Evolutionary conservation across 1,140 invertebrate genomes (phyloP).

Genomic region (Chironomus striatipennis): DNA sequence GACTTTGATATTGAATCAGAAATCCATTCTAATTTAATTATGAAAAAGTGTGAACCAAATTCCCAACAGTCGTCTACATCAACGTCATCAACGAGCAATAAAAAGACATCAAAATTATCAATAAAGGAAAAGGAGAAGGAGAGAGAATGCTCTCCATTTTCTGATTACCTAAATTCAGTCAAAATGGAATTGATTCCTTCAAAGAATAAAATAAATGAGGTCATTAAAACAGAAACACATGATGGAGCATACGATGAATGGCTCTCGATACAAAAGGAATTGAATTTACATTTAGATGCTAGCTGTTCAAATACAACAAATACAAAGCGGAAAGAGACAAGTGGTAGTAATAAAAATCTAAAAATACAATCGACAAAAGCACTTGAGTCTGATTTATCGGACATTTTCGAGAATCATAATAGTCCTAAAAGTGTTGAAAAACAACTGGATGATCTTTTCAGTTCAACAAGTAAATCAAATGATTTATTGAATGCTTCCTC

Average conservation of each 20-base stretch:
- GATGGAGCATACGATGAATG: conserved; percentile 59
- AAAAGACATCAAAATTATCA: conserved; percentile 23
- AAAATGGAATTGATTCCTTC: conserved; percentile 3
- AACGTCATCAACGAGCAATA: conserved; percentile 17
- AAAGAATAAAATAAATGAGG: conserved; percentile 10
- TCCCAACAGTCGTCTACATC: background rate
- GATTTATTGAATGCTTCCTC: conserved; percentile 2
- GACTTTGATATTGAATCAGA: conserved; percentile 40
- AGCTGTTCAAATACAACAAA: background rate
- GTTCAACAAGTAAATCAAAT: conserved; percentile 18
- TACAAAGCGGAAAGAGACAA: background rate
- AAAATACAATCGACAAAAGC: background rate
- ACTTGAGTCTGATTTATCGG: conserved; percentile 9
- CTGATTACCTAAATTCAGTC: background rate
- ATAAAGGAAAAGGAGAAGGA: conserved; percentile 28
- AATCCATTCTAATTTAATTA: conserved; percentile 36
- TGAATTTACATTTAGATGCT: conserved; percentile 35
- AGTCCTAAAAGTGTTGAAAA: conserved; percentile 16
- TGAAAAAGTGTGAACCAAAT: conserved; percentile 37
- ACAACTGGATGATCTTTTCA: conserved; percentile 6
- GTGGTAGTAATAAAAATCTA: background rate
- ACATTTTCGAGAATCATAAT: conserved; percentile 11
- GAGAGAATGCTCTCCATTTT: background rate
- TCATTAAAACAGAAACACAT: conserved; percentile 42
- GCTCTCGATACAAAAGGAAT: conserved; percentile 58